These are phyloP conservation scores for Peromyscus nudipes DNA, from an alignment of 2,797 vertebrate species.

Conservation along the genomic window DNA sequence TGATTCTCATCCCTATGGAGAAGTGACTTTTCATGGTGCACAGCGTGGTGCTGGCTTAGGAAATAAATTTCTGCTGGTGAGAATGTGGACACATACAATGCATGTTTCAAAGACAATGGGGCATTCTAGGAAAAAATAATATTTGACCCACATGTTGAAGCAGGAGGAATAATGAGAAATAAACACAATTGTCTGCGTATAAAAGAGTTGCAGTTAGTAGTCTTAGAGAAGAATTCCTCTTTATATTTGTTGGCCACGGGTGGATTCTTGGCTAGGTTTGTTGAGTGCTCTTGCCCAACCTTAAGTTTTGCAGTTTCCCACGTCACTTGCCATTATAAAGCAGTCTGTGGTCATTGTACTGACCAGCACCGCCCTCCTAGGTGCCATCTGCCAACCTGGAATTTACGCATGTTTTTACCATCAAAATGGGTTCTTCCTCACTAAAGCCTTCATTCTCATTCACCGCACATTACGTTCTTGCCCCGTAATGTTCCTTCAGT, in stretches of 20 bases:
- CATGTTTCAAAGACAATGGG: slow-evolving; percentile 30
- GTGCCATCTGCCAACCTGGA: not conserved
- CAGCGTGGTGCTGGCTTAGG: not conserved
- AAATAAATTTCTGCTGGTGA: slow-evolving; percentile 6
- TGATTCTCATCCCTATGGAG: not conserved
- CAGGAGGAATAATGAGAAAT: slow-evolving; percentile 16
- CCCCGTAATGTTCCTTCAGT: not conserved
- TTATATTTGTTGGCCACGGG: slow-evolving; percentile 1
- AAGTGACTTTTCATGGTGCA: not conserved
- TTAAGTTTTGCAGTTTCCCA: not conserved
- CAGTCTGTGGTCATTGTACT: not conserved
- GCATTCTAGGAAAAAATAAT: slow-evolving; percentile 36
- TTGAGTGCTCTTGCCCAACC: not conserved
- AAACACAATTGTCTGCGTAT: slow-evolving; percentile 14
- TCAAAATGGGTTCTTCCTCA: not conserved
- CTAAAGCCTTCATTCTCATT: not conserved
- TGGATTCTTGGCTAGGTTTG: not conserved
- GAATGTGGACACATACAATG: slow-evolving; percentile 16
- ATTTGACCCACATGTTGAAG: not conserved
- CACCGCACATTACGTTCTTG: not conserved
- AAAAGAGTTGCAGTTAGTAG: slow-evolving; percentile 12
- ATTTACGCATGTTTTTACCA: not conserved
- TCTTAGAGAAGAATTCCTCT: not conserved
- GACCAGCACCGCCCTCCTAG: not conserved
- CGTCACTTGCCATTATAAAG: not conserved